Base-by-base conservation (phyloP, 2,113 vertebrate species). In the Aleadryas rufinucha region DNA sequence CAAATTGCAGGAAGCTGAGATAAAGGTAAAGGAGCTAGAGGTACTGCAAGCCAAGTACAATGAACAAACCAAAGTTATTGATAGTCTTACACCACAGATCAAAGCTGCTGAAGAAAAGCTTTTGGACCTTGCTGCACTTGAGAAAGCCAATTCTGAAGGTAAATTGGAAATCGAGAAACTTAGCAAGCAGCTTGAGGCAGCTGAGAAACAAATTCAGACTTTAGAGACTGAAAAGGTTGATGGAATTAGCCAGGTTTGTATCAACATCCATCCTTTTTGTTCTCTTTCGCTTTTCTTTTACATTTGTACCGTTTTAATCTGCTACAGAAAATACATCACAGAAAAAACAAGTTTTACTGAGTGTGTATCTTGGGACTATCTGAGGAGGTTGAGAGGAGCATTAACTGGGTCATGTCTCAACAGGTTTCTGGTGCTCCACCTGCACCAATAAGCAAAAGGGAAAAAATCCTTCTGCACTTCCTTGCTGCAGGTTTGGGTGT, bases 11-110 rank as follows among this genome's bases (percentile, higher is more conserved):
- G 97, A 98, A 80, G 98, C 98, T 10, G 99, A 99, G 92, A 94
- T 98, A 86, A 98, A 98, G 97, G 98, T 99, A 96, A 99, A 99
- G 94, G 99, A 99, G 95, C 98, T 99, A 72, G 98, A 99, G 97
- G 98, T 97, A 63, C 97, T 98, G 47, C 98, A 98, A 96, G 95
- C 89, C 75, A 97, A 93, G 77, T 97, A 95, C 89, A 96, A 11
- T 84, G 98, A 99, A 75, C 98, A 98, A 95, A 96, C 96, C 87
- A 96, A 98, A 95, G 97, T 98, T 65, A 97, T 98, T 95, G 98
- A 92, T 97, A 94, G 84, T 95, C 96, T 98, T 86, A 97, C 97
- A 89, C 87, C 98, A 68, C 97, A 98, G 97, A 97, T 98, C 97
- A 98, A 98, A 93, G 94, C 74, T 93, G 93, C 98, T 57, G 98